A percentile compares a stretch with the other conserved stretches of the same genome.
Evolutionary conservation across 2,797 vertebrate species (phyloP).

Genomic region (Apogon talboti): DNA sequence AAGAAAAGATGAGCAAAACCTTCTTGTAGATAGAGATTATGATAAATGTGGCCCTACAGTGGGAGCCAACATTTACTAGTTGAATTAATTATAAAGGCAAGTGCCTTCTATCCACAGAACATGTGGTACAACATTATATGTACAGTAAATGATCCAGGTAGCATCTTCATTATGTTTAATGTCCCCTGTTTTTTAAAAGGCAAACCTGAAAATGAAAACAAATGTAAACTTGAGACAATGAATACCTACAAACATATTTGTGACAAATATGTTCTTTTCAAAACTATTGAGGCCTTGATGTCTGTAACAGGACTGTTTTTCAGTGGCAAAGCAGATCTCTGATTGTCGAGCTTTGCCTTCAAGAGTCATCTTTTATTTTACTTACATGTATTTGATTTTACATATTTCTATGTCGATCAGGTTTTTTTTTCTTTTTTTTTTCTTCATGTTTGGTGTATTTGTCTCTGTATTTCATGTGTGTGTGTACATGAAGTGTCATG

Average conservation of each 20-base stretch:
- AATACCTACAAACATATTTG: conserved; percentile 2
- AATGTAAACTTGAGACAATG: not conserved
- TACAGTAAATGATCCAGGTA: not conserved
- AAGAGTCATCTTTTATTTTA: conserved; percentile 42
- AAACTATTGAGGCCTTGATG: conserved; percentile 62
- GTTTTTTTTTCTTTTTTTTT: conserved; percentile 52
- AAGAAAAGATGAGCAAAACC: not conserved
- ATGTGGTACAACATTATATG: not conserved
- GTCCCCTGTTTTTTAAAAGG: not conserved
- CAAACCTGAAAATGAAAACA: not conserved
- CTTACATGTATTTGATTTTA: conserved; percentile 49
- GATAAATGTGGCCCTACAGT: not conserved
- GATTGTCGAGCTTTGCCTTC: conserved; percentile 51
- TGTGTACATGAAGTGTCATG: conserved; percentile 5
- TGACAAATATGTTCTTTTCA: conserved; percentile 10
- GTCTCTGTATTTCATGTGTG: conserved; percentile 28
- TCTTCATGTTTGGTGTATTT: conserved; percentile 34
- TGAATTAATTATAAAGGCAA: conserved; percentile 31
- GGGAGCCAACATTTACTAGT: not conserved
- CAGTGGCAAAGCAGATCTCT: conserved; percentile 13
- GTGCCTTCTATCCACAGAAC: conserved; percentile 52
- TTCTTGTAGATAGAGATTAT: not conserved
- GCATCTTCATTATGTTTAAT: not conserved
- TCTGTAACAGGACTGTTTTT: conserved; percentile 51
- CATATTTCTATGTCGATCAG: conserved; percentile 42